These are phyloP conservation scores for Drosophila jambulina DNA, from an alignment of 1,140 invertebrate species.

Conservation along the genomic window DNA sequence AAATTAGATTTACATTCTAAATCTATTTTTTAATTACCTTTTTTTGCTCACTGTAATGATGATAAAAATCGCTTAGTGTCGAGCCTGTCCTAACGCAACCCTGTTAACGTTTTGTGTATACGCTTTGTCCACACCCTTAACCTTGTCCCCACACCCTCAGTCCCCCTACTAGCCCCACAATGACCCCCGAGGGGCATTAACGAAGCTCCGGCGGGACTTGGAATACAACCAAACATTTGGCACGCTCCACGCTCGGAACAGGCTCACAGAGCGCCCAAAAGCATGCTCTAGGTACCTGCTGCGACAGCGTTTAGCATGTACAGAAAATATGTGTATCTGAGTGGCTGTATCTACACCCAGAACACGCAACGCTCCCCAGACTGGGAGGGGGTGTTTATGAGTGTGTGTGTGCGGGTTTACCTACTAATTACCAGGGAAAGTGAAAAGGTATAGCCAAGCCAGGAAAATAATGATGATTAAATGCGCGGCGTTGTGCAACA, in stretches of 20 bases:
- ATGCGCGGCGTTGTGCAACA: conserved; percentile 50
- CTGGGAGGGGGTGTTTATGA: background rate
- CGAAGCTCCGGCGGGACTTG: conserved; percentile 36
- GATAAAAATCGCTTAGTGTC: background rate
- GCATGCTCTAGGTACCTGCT: conserved; percentile 61
- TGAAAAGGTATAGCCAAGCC: conserved; percentile 22
- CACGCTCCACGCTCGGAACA: conserved; percentile 67
- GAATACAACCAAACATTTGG: conserved; percentile 80
- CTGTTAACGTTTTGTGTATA: conserved; percentile 28
- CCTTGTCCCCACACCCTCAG: conserved; percentile 4
- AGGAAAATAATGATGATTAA: conserved; percentile 31
- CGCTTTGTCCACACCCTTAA: conserved; percentile 21
- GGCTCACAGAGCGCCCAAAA: conserved; percentile 79
- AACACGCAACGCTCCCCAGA: conserved; percentile 57
- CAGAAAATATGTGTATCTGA: conserved; percentile 29
- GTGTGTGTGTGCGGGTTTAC: background rate
- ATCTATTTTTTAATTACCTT: no score
- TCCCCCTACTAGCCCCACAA: background rate
- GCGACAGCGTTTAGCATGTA: conserved; percentile 20
- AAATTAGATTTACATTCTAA: background rate
- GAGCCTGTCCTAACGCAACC: conserved; percentile 18
- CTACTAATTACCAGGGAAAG: conserved; percentile 38
- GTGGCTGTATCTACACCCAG: conserved; percentile 35
- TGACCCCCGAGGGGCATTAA: conserved; percentile 4
- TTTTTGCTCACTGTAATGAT: conserved; percentile 7